These are phyloP conservation scores for Drosophila asahinai DNA, from an alignment of 1,140 invertebrate genomes.

Conservation along the genomic window DNA sequence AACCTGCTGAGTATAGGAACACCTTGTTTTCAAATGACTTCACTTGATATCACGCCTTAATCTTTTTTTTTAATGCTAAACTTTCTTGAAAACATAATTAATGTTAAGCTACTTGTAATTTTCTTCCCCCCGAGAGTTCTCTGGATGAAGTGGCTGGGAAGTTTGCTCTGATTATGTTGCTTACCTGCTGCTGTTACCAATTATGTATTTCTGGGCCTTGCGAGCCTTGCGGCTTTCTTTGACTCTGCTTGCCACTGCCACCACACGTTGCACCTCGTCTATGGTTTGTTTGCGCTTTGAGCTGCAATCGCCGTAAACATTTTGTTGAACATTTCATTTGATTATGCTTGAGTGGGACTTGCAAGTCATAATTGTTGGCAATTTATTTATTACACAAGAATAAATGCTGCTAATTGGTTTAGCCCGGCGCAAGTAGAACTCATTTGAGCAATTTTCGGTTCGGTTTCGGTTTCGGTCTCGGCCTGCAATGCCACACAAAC, in stretches of 20 bases:
- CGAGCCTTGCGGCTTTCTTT: conserved; percentile 29
- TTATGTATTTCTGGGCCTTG: conserved; percentile 16
- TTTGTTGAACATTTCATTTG: conserved; percentile 50
- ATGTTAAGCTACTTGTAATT: background rate
- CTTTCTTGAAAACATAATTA: background rate
- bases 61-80: background rate
- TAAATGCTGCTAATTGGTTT: conserved; percentile 58
- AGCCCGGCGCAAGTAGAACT: conserved; percentile 18
- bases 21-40: no score
- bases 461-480: background rate
- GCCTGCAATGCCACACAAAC: conserved; percentile 3
- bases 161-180: conserved; percentile 8
- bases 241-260: conserved; percentile 26
- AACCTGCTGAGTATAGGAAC: background rate
- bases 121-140: no score
- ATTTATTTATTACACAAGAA: conserved; percentile 56
- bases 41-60: background rate
- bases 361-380: conserved; percentile 62
- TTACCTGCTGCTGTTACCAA: conserved; percentile 34
- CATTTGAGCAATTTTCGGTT: conserved; percentile 26
- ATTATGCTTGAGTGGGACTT: conserved; percentile 35
- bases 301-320: conserved; percentile 45
- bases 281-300: conserved; percentile 41
- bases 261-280: conserved; percentile 25
- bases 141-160: background rate